phyloP scores from a whole-genome alignment of 2,797 vertebrate species.

The Halcyon leucocephala region DNA sequence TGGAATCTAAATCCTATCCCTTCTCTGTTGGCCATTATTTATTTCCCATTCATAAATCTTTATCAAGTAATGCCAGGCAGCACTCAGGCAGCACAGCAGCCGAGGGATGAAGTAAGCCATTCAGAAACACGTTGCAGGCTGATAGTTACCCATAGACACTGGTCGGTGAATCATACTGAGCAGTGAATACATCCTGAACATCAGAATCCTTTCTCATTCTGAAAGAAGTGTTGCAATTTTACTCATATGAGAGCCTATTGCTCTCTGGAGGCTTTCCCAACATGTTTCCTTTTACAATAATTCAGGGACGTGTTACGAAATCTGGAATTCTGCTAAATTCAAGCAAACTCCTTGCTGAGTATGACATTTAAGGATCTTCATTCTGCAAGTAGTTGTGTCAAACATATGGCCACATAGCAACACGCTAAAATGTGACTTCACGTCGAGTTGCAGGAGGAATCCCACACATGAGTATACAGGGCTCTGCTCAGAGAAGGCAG shows the following conservation, averaged over 20 bases:
- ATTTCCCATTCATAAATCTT: neutral
- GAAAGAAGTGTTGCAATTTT: neutral
- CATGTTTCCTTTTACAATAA: neutral
- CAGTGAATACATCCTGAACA: neutral
- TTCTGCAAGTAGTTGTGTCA: neutral
- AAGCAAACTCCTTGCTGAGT: neutral
- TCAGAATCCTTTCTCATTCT: neutral
- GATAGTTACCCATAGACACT: neutral
- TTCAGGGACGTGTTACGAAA: neutral
- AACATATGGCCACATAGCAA: neutral
- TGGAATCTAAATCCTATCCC: neutral
- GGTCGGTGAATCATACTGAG: neutral
- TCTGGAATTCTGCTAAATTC: neutral
- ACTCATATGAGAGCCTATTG: neutral
- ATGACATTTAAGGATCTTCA: neutral
- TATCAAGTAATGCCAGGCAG: neutral
- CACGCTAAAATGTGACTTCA: neutral
- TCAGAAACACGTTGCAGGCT: neutral
- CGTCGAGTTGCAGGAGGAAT: neutral
- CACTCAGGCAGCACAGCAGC: neutral
- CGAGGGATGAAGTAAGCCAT: neutral
- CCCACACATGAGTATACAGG: accelerated
- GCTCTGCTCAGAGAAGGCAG: neutral
- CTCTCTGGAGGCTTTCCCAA: neutral
- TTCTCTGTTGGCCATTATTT: neutral